Evolutionary conservation across 2,888 invertebrate species (phyloP).

Genomic region (Coenonympha arcania): DNA sequence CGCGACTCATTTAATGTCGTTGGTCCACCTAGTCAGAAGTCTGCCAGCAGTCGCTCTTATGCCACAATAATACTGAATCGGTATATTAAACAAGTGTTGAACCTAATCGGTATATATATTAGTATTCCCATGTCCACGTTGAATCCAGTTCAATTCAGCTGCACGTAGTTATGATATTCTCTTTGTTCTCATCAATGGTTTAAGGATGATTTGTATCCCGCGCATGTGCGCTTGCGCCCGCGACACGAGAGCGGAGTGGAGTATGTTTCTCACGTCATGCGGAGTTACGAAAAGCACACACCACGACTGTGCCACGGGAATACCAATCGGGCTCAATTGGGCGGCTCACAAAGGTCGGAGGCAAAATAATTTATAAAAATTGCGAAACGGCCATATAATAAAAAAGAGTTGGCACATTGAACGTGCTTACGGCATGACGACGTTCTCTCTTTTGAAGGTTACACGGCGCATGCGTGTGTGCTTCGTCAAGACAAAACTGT

Average conservation of each 20-base stretch:
- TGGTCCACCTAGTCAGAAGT: too few species aligned
- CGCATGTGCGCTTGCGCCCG: slow-evolving; percentile 34
- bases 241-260: not conserved
- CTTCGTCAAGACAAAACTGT: slow-evolving; percentile 63
- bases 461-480: slow-evolving; percentile 51
- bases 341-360: slow-evolving; percentile 69
- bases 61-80: too few species aligned
- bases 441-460: slow-evolving; percentile 73
- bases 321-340: slow-evolving; percentile 69
- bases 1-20: too few species aligned
- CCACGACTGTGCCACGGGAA: slow-evolving; percentile 52
- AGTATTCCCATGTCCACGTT: not conserved
- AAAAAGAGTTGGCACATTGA: slow-evolving; percentile 67
- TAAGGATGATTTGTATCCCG: slow-evolving; percentile 38
- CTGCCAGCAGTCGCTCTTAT: too few species aligned
- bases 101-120: not conserved
- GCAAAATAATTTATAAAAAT: slow-evolving; percentile 70
- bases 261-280: slow-evolving; percentile 52
- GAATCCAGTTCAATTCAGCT: not conserved
- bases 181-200: slow-evolving; percentile 32
- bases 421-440: slow-evolving; percentile 63
- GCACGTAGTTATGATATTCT: not conserved
- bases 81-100: not conserved
- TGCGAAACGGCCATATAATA: slow-evolving; percentile 64
- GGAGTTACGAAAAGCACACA: slow-evolving; percentile 64